phyloP scores from a whole-genome alignment of 2,888 invertebrate species.

The Falcaria lacertinaria region DNA sequence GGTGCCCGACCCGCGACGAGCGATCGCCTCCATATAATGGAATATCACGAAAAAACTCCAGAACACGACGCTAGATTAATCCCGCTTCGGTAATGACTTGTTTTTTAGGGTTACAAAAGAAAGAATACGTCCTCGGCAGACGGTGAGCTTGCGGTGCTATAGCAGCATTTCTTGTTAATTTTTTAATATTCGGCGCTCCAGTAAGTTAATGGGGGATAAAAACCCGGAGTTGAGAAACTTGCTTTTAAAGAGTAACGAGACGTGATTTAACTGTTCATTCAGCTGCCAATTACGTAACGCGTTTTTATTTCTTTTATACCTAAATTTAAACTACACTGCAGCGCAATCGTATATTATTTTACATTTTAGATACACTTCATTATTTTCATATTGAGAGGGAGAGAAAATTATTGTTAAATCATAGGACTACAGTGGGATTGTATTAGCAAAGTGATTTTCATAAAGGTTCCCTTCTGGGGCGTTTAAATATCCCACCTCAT shows the following conservation, averaged over 20 bases:
- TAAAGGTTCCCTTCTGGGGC: constrained; percentile 37
- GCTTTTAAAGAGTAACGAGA: constrained; percentile 30
- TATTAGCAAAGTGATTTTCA: constrained; percentile 66
- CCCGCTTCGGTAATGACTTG: constrained; percentile 77
- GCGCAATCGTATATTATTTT: constrained; percentile 13
- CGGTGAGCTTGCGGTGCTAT: constrained; percentile 42
- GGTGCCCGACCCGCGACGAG: constrained; percentile 53
- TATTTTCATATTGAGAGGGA: constrained; percentile 31
- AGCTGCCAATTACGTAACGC: constrained; percentile 21
- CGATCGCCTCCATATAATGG: constrained; percentile 71
- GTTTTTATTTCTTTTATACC: constrained; percentile 14
- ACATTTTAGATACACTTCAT: constrained; percentile 21
- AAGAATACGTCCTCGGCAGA: constrained; percentile 73
- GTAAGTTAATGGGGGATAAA: constrained; percentile 62
- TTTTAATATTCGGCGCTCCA: constrained; percentile 51
- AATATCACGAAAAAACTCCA: constrained; percentile 65
- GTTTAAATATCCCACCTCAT: constrained; percentile 71
- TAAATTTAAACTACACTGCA: constrained; percentile 22
- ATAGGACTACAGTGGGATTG: constrained; percentile 51
- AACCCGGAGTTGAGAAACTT: constrained; percentile 25
- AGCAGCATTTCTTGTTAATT: constrained; percentile 65
- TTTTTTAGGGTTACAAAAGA: constrained; percentile 78
- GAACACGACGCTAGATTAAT: constrained; percentile 69
- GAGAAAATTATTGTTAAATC: constrained; percentile 22
- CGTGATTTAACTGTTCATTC: constrained; percentile 37